Evolutionary conservation across 2,888 invertebrate genomes (phyloP).

Genomic region (Clunio marinus): DNA sequence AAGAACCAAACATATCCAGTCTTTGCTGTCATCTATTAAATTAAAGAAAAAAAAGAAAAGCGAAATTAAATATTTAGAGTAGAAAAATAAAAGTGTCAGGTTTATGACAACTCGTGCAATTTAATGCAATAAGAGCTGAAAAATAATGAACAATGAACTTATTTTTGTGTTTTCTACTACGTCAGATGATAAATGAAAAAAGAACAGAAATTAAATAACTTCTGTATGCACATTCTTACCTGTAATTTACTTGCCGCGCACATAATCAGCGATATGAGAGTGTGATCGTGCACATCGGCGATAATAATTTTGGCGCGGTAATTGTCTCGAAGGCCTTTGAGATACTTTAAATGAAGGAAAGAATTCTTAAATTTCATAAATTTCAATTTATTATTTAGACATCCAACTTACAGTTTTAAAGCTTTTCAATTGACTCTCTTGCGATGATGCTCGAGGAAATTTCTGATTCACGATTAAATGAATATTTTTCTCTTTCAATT

Average conservation of each 20-base stretch:
- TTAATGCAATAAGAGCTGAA: too few relatives aligned
- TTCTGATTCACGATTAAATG: constrained; percentile 65
- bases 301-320: constrained; percentile 68
- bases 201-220: background rate
- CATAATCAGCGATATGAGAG: constrained; percentile 65
- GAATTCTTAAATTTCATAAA: too few relatives aligned
- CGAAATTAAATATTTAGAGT: background rate
- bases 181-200: background rate
- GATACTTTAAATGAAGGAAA: too few relatives aligned
- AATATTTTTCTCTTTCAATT: constrained; percentile 60
- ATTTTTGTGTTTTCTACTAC: too few relatives aligned
- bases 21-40: constrained; percentile 62
- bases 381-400: too few relatives aligned
- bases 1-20: constrained; percentile 84
- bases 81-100: constrained; percentile 24
- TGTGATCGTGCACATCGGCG: constrained; percentile 70
- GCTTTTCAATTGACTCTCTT: constrained; percentile 42
- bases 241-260: constrained; percentile 63
- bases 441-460: constrained; percentile 59
- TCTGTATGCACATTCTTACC: constrained; percentile 42
- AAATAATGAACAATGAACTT: too few relatives aligned
- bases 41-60: background rate
- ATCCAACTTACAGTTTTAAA: constrained; percentile 7
- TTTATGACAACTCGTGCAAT: too few relatives aligned
- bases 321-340: constrained; percentile 57